These are phyloP conservation scores for Latrodectus hesperus DNA, from an alignment of 2,888 invertebrate species.

Conservation along the genomic window DNA sequence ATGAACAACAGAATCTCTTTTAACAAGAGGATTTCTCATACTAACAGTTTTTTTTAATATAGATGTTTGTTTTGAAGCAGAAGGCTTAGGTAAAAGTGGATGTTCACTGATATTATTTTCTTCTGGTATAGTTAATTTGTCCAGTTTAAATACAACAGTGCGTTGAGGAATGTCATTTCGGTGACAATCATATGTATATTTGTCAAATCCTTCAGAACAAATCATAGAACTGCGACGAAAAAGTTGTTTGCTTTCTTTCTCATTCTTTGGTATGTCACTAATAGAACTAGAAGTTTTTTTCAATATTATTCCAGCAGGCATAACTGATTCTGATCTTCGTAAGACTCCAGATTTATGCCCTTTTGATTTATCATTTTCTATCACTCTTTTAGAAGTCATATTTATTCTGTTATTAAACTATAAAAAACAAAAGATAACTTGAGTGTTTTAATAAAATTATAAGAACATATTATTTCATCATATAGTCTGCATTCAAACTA, in stretches of 20 bases:
- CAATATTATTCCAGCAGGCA: background rate
- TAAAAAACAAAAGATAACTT: conserved; percentile 4
- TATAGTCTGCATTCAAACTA: no score
- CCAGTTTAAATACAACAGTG: conserved; percentile 41
- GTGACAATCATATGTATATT: conserved; percentile 70
- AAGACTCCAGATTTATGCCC: conserved; percentile 34
- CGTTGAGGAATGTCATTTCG: conserved; percentile 48
- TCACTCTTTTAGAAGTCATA: conserved; percentile 51
- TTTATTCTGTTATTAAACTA: conserved; percentile 38
- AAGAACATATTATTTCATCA: no score
- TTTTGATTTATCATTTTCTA: conserved; percentile 40
- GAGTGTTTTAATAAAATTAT: no score
- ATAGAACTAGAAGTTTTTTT: background rate
- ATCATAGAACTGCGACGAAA: conserved; percentile 68
- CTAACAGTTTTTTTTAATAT: conserved; percentile 46
- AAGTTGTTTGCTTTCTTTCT: conserved; percentile 38
- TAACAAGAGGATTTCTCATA: conserved; percentile 53
- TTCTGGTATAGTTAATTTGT: conserved; percentile 15
- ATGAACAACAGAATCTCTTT: conserved; percentile 71
- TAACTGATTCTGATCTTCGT: conserved; percentile 52
- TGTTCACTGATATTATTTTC: conserved; percentile 7
- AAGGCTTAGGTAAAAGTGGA: conserved; percentile 10
- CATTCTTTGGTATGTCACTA: conserved; percentile 14
- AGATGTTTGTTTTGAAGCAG: conserved; percentile 27
- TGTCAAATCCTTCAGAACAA: conserved; percentile 69